Evolutionary conservation across 2,888 invertebrate species (phyloP).

Genomic region (Theretra japonica): DNA sequence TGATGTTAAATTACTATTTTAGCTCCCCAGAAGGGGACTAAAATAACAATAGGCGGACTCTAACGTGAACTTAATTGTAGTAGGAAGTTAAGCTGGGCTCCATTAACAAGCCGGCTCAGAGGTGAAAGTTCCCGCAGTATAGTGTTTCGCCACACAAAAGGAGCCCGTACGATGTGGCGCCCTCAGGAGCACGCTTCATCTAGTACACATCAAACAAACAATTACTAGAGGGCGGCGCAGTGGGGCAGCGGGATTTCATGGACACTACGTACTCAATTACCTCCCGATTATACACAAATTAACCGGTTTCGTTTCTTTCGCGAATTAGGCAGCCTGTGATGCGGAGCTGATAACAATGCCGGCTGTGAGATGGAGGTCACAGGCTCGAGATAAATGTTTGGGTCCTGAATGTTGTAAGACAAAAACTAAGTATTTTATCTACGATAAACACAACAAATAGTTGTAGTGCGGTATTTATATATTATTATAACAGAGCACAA

Average conservation of each 20-base stretch:
- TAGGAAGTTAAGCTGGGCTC: not conserved
- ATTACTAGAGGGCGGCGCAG: not conserved
- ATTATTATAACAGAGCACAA: too few species aligned
- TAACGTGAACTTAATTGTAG: not conserved
- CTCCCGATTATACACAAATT: not conserved
- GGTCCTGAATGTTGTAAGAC: too few species aligned
- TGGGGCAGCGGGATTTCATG: not conserved
- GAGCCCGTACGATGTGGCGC: not conserved
- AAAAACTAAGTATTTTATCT: too few species aligned
- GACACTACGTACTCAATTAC: not conserved
- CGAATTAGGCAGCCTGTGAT: too few species aligned
- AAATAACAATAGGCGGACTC: not conserved
- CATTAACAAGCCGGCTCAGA: not conserved
- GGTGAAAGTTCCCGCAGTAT: not conserved
- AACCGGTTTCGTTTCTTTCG: not conserved
- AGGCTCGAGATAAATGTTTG: too few species aligned
- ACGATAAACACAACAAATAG: too few species aligned
- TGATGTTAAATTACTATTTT: too few species aligned
- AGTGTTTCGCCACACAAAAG: not conserved
- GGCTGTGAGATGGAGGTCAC: too few species aligned
- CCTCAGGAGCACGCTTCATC: not conserved
- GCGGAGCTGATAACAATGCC: too few species aligned
- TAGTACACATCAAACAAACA: not conserved
- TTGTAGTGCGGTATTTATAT: too few species aligned
- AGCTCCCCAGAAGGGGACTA: not conserved